Evolutionary conservation across 2,797 vertebrate genomes (phyloP).

Genomic region (Heterohyrax brucei): DNA sequence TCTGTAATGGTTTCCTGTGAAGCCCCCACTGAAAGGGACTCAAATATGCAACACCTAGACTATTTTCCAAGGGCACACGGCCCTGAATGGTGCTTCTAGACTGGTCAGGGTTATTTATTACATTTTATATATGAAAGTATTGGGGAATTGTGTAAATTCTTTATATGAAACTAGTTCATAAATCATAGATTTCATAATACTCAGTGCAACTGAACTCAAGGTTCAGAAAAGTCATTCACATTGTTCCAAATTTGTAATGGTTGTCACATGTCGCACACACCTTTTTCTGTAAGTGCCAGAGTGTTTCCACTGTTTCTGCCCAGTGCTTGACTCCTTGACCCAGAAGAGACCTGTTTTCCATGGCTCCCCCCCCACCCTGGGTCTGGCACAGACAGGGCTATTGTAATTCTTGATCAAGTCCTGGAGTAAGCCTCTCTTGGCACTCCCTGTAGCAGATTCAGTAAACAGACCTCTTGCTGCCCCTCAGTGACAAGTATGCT

Average conservation of each 20-base stretch:
- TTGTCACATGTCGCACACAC: conserved; percentile 79
- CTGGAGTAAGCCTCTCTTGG: conserved; percentile 77
- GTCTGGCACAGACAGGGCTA: conserved; percentile 72
- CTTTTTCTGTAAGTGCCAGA: conserved; percentile 89
- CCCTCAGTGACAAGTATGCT: conserved; percentile 83
- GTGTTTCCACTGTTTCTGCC: conserved; percentile 82
- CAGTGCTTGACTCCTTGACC: conserved; percentile 82
- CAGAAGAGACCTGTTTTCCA: conserved; percentile 82
- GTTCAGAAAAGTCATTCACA: conserved; percentile 93
- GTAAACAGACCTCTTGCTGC: conserved; percentile 83
- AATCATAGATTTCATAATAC: conserved; percentile 93
- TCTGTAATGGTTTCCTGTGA: conserved; percentile 91
- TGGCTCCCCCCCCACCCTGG: conserved; percentile 58
- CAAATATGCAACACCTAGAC: conserved; percentile 95
- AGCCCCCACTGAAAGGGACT: conserved; percentile 93
- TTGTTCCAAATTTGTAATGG: conserved; percentile 91
- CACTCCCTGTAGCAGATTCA: conserved; percentile 10
- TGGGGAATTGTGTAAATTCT: conserved; percentile 95
- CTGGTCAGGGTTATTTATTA: conserved; percentile 96
- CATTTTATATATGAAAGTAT: conserved; percentile 95
- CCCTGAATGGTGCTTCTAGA: conserved; percentile 98
- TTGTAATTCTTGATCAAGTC: conserved; percentile 78
- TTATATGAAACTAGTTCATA: conserved; percentile 94
- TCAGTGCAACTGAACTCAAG: conserved; percentile 93
- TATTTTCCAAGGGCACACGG: conserved; percentile 94